Base-by-base conservation (phyloP, 2,113 vertebrate genomes). In the Varanus komodoensis region DNA sequence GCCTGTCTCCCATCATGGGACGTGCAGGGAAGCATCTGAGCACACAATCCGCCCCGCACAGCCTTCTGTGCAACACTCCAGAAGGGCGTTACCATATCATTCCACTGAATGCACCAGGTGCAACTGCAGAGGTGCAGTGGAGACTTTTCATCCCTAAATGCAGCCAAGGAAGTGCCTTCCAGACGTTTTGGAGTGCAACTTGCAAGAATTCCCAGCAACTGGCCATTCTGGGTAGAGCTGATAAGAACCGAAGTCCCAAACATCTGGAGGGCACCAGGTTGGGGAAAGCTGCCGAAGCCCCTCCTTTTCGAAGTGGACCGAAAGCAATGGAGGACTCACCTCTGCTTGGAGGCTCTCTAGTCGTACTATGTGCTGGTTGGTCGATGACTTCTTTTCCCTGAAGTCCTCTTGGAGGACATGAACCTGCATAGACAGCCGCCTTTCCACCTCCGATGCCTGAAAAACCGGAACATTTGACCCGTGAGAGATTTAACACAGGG, bases 371-470 rank as follows among this genome's bases (percentile, higher is more conserved):
- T 99, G 99, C 95, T 99, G 99, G 95, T 96, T 99, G 93, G 98
- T 98, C 77, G 99, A 99, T 6, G 98, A 95, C 84, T 97, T 98
- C 96, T 99, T 99, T 97, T 99, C 99, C 94, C 98, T 97, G 89
- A 99, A 99, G 95, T 99, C 98, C 89, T 99, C 98, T 95, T 97
- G 97, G 95, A 99, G 98, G 23, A 98, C 98, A 87, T 98, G 98
- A 92, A 99, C 98, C 97, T 99, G 98, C 97, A 98, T 97, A 94
- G 98, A 99, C 96, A 99, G 98, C 94, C 98, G 98, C 95, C 97
- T 98, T 96, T 99, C 99, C 94, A 98, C 98, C 95, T 99, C 98
- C 0, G 98, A 98, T 0, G 99, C 99, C 99, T 99, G 96, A 34
- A 96, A 91, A 54, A 92, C 21, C 97, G 57, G 84, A 54, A 4